phyloP scores from a whole-genome alignment of 2,888 invertebrate genomes.

The Urechis unicinctus region DNA sequence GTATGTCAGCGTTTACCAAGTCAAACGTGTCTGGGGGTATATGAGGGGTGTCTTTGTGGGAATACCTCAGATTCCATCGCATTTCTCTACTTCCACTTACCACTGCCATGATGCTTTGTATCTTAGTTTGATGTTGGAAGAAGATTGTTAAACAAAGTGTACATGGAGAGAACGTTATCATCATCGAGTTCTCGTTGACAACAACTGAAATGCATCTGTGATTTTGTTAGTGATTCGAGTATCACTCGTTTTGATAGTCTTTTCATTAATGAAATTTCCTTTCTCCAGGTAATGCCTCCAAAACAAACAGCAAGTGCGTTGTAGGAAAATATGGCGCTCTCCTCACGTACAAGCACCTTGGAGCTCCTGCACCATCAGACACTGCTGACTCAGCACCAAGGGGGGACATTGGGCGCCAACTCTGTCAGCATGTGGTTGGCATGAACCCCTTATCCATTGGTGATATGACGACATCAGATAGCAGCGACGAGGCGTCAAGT shows the following conservation, averaged over 20 bases:
- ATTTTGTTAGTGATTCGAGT: not conserved
- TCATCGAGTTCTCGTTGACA: too few relatives aligned
- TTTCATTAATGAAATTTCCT: not conserved
- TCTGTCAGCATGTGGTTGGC: conserved; percentile 86
- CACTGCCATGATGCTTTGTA: too few relatives aligned
- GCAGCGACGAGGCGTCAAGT: conserved; percentile 47
- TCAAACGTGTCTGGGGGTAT: not conserved
- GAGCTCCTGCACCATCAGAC: conserved; percentile 30
- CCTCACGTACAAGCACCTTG: conserved; percentile 59
- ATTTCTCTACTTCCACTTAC: too few relatives aligned
- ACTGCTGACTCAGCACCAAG: conserved; percentile 2
- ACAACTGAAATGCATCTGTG: too few relatives aligned
- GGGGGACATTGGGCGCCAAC: conserved; percentile 60
- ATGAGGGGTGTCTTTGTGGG: too few relatives aligned
- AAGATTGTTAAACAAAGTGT: too few relatives aligned
- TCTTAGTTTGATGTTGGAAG: too few relatives aligned
- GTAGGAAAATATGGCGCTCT: conserved; percentile 79
- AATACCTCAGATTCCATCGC: too few relatives aligned
- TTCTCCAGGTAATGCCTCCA: not conserved
- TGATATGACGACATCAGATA: conserved; percentile 11
- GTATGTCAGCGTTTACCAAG: conserved; percentile 26
- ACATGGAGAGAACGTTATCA: too few relatives aligned
- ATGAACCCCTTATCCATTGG: conserved; percentile 47
- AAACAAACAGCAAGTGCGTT: not conserved
- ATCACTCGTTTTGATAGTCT: not conserved